These are phyloP conservation scores for Drosophila siamana DNA, from an alignment of 2,888 invertebrate genomes.

Conservation along the genomic window DNA sequence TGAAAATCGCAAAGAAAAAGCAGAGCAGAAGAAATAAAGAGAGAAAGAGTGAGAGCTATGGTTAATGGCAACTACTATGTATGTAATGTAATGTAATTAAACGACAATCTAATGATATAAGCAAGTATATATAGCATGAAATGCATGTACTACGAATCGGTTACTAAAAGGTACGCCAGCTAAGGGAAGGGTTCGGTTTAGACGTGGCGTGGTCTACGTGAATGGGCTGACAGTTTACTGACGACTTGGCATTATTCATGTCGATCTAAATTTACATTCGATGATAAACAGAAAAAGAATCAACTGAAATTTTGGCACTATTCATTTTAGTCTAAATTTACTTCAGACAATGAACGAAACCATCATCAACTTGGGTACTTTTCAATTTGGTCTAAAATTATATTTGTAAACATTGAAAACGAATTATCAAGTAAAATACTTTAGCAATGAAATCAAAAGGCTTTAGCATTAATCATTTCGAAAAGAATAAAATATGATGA, in stretches of 20 bases:
- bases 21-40: conserved; percentile 44
- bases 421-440: too few species aligned
- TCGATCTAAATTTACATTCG: neutral
- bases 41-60: conserved; percentile 26
- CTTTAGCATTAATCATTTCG: too few species aligned
- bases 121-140: conserved; percentile 7
- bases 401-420: too few species aligned
- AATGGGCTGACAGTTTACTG: conserved; percentile 1
- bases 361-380: too few species aligned
- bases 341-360: too few species aligned
- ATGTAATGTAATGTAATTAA: conserved; percentile 39
- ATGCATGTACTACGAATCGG: conserved; percentile 6
- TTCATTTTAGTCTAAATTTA: neutral
- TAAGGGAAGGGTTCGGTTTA: conserved; percentile 17
- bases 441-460: too few species aligned
- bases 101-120: conserved; percentile 12
- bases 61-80: conserved; percentile 52
- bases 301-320: neutral
- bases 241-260: neutral
- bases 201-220: conserved; percentile 7
- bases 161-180: neutral
- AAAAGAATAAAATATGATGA: too few species aligned
- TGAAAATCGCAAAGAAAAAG: conserved; percentile 66
- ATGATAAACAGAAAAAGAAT: too few species aligned
- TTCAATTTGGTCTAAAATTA: too few species aligned